Evolutionary conservation across 2,888 invertebrate species (phyloP).

Genomic region (Eudemis profundana): DNA sequence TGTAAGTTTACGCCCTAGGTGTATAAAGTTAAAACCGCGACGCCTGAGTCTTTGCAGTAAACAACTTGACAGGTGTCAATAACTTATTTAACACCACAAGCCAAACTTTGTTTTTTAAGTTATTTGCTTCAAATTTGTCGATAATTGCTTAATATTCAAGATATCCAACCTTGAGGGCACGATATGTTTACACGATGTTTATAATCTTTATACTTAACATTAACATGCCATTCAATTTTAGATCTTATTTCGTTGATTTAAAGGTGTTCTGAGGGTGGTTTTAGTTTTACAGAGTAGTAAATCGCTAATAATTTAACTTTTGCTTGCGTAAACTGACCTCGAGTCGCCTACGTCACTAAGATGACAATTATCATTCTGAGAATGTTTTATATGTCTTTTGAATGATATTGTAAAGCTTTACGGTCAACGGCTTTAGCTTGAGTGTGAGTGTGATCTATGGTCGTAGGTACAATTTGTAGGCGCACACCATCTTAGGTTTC

Average conservation of each 20-base stretch:
- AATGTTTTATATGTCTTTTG: not conserved
- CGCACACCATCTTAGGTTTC: no score
- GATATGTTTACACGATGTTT: conserved; percentile 25
- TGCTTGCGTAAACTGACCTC: conserved; percentile 31
- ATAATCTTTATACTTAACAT: not conserved
- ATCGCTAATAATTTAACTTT: conserved; percentile 28
- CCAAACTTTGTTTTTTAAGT: not conserved
- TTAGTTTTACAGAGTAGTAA: not conserved
- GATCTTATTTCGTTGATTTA: not conserved
- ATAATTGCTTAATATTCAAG: conserved; percentile 23
- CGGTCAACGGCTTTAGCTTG: no score
- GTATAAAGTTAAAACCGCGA: no score
- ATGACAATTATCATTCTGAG: conserved; percentile 5
- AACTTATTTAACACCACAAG: not conserved
- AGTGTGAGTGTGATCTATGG: no score
- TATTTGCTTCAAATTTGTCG: conserved; percentile 9
- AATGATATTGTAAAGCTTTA: no score
- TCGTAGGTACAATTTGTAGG: no score
- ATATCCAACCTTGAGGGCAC: conserved; percentile 30
- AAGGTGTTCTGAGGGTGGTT: not conserved
- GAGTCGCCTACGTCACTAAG: conserved; percentile 15
- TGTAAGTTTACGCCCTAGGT: no score
- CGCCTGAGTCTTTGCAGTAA: no score
- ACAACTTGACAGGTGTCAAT: no score
- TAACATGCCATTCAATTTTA: not conserved